These are phyloP conservation scores for Eupithecia exiguata DNA, from an alignment of 2,888 invertebrate genomes.

Conservation along the genomic window DNA sequence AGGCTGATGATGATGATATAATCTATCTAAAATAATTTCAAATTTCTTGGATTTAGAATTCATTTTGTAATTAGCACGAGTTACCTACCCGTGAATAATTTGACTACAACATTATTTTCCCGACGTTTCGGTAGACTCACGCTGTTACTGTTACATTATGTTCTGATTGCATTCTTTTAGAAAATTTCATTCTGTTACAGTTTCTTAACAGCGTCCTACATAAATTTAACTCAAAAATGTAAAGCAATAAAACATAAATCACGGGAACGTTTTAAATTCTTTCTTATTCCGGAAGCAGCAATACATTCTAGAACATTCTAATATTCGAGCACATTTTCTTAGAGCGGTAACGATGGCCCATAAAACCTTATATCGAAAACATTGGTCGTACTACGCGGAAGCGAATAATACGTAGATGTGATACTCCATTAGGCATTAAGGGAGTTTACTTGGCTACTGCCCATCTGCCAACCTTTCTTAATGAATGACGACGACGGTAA, in stretches of 20 bases:
- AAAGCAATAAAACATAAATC: conserved; percentile 22
- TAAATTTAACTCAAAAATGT: conserved; percentile 7
- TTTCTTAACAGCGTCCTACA: background rate
- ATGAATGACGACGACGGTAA: background rate
- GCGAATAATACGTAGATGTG: conserved; percentile 18
- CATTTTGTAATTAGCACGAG: too few species aligned
- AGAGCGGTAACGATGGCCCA: conserved; percentile 30
- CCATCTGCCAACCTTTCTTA: background rate
- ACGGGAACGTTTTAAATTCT: conserved; percentile 9
- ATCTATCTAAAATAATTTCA: too few species aligned
- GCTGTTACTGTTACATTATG: background rate
- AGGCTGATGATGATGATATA: too few species aligned
- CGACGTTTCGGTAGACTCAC: background rate
- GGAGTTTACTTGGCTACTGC: background rate
- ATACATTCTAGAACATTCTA: conserved; percentile 31
- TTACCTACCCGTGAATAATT: too few species aligned
- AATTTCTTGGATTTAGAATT: too few species aligned
- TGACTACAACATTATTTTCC: background rate
- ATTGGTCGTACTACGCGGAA: conserved; percentile 42
- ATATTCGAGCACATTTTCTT: conserved; percentile 38
- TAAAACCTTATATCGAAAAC: conserved; percentile 52
- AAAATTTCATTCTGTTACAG: background rate
- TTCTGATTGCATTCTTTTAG: background rate
- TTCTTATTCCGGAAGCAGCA: conserved; percentile 22
- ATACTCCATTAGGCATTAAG: conserved; percentile 1